phyloP scores from a whole-genome alignment of 2,888 invertebrate genomes.

The Fragum sueziense region DNA sequence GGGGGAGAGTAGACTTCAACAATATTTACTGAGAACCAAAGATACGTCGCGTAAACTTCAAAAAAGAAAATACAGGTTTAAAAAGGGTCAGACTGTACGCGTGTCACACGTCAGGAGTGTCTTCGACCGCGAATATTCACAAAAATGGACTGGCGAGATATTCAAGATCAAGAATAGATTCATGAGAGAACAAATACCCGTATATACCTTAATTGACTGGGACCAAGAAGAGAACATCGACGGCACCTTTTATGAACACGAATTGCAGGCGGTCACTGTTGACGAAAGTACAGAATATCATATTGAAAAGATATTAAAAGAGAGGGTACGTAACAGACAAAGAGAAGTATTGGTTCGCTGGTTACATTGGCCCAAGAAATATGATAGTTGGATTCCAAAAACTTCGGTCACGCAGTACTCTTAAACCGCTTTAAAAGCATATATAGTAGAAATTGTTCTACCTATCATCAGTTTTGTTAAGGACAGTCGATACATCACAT shows the following conservation, averaged over 20 bases:
- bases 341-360: constrained; percentile 45
- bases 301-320: constrained; percentile 40
- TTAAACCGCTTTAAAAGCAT: no score
- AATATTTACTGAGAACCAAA: constrained; percentile 30
- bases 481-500: neutral
- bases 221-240: constrained; percentile 32
- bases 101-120: constrained; percentile 32
- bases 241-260: constrained; percentile 46
- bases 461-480: neutral
- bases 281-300: constrained; percentile 30
- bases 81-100: constrained; percentile 38
- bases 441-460: neutral
- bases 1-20: constrained; percentile 32
- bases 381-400: constrained; percentile 43
- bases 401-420: constrained; percentile 19
- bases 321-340: constrained; percentile 17
- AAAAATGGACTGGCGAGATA: constrained; percentile 47
- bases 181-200: constrained; percentile 28
- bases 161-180: constrained; percentile 34
- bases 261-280: constrained; percentile 36
- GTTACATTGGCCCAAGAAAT: constrained; percentile 57
- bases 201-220: constrained; percentile 42
- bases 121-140: constrained; percentile 43
- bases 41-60: no score
- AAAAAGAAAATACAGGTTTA: constrained; percentile 24